Conservation (phyloP, 2,888 invertebrate species). For the Erynnis tages region DNA sequence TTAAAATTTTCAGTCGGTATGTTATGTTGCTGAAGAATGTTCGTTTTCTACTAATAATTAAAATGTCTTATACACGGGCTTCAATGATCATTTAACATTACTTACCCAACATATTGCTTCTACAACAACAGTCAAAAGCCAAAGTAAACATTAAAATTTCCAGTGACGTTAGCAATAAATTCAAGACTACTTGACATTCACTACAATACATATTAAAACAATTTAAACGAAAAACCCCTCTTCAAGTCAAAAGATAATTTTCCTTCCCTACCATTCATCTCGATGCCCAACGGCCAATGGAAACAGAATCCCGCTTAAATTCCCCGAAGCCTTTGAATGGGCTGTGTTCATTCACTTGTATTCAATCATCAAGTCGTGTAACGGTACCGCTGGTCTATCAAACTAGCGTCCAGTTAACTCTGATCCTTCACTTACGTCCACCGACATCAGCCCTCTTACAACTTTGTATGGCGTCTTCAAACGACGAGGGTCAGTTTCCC, state of each 20-base stretch:
- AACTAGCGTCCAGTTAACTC: constrained; percentile 35
- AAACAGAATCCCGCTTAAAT: constrained; percentile 59
- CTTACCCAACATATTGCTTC: not conserved
- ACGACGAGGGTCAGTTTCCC: constrained; percentile 7
- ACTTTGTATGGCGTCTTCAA: constrained; percentile 28
- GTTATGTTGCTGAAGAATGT: too few species aligned
- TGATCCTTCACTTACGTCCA: constrained; percentile 29
- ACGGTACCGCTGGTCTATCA: constrained; percentile 71
- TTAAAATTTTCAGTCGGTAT: too few species aligned
- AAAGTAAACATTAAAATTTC: too few species aligned
- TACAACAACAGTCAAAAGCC: too few species aligned
- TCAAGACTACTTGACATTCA: too few species aligned
- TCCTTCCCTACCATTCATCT: not conserved
- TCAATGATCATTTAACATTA: too few species aligned
- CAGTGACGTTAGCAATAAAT: too few species aligned
- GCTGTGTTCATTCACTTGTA: constrained; percentile 60
- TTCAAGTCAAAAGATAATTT: not conserved
- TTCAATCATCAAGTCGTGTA: constrained; percentile 59
- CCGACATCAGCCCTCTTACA: constrained; percentile 13
- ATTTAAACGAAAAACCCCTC: not conserved
- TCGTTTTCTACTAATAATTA: too few species aligned
- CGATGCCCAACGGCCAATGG: constrained; percentile 39
- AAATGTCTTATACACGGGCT: too few species aligned
- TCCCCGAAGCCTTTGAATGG: constrained; percentile 70
- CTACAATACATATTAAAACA: too few species aligned